Percentiles rank a stretch among this genome's conserved stretches.
phyloP scores from a whole-genome alignment of 2,797 vertebrate genomes.

The Falco columbarius region DNA sequence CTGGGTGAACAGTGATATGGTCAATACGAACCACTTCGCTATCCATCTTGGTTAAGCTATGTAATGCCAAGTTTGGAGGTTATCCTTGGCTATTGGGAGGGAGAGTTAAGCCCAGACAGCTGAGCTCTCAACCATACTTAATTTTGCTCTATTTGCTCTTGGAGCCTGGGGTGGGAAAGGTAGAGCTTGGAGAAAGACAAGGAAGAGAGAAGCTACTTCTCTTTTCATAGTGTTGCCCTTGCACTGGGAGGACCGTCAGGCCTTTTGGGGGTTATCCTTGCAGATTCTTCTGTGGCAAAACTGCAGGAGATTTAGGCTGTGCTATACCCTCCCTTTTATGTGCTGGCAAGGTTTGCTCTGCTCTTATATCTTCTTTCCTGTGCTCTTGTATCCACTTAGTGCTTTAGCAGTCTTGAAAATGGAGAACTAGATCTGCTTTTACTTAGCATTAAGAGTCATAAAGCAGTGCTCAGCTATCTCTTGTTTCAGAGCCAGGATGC shows the following conservation, averaged over 20 bases:
- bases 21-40: neutral
- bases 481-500: neutral
- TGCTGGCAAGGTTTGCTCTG: neutral
- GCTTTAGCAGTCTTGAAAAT: neutral
- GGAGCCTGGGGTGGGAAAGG: neutral
- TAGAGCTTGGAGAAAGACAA: neutral
- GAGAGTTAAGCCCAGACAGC: neutral
- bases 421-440: neutral
- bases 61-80: neutral
- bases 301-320: neutral
- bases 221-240: neutral
- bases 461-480: neutral
- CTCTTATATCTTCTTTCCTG: neutral
- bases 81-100: neutral
- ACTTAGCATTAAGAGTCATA: neutral
- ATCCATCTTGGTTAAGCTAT: neutral
- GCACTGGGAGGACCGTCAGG: neutral
- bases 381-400: neutral
- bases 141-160: neutral
- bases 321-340: neutral
- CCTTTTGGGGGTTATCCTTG: neutral
- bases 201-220: neutral
- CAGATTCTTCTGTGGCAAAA: neutral
- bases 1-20: neutral
- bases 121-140: neutral